Base-by-base conservation (phyloP, 1,140 invertebrate species). In the Triops cancriformis region DNA sequence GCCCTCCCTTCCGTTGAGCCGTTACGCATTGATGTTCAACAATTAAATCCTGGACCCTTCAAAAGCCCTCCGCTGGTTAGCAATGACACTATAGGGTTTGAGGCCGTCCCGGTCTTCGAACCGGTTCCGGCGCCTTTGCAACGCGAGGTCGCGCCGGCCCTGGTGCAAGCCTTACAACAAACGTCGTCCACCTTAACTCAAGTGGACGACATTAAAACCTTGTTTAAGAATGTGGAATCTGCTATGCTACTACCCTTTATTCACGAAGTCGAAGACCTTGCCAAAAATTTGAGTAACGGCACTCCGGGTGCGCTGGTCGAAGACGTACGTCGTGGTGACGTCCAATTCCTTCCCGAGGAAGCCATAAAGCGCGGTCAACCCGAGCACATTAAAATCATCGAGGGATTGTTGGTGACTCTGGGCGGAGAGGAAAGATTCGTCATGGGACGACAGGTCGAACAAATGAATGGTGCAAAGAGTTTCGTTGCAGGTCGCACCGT, bases 401-500 rank as follows among this genome's bases (percentile, higher is more conserved):
- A 43, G 41, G 77, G 77, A 14, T 74, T 74, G 26, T 27, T 78
- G 72, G 72, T 78, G 73, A 28, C 37, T 9, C 26, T 78, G 10
- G 77, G 77, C 26, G 72, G 73, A 45, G 72, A 74, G 23, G 79
- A 81, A 73, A 77, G 77, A 12, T 80, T 81, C 42, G 79, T 81
- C 37, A 72, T 81, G 23, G 82, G 82, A 12, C 81, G 80, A 41
- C 37, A 80, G 64, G 80, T 82, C 18, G 74, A 77, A 73, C 77
- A 72, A 18, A 77, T 77, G 12, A 77, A 79, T 27, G 80, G 81
- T 14, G 78, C 79, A 9, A 80, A 28, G 10, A 72, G 72, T 45
- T 93, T 92, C 83, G 87, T 92, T 11, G 90, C 91, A 4, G 91
- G 91, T 26, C 90, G 92, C 83, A 90, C 90, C 6, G 84, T 92